Percentiles rank a stretch among this genome's conserved stretches.
phyloP scores from a whole-genome alignment of 2,797 vertebrate genomes.

The Perodicticus potto region DNA sequence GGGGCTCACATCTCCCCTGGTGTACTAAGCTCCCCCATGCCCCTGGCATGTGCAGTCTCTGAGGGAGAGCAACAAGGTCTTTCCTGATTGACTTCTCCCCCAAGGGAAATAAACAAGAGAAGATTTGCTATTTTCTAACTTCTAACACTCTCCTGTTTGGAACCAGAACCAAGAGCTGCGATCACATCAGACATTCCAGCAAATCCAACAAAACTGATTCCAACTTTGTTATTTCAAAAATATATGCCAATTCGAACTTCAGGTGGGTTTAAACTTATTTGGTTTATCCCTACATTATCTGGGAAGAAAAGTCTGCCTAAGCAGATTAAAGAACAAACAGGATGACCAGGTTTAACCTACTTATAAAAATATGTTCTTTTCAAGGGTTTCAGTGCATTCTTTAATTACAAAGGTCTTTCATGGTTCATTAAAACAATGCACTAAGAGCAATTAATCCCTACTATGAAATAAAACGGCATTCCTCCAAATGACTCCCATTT shows the following conservation, averaged over 20 bases:
- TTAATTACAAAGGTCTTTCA: conserved; percentile 71
- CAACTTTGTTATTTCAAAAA: background rate
- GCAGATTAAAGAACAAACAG: conserved; percentile 33
- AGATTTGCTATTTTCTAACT: background rate
- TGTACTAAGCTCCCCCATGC: background rate
- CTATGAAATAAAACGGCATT: conserved; percentile 70
- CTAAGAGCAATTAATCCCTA: conserved; percentile 67
- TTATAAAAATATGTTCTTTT: conserved; percentile 61
- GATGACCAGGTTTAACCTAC: conserved; percentile 52
- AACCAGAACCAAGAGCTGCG: background rate
- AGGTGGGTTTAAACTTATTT: conserved; percentile 10
- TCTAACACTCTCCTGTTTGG: background rate
- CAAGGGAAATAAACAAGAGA: background rate
- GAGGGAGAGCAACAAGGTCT: background rate
- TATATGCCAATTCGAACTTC: background rate
- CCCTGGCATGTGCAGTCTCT: background rate
- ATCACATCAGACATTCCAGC: conserved; percentile 7
- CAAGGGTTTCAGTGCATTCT: conserved; percentile 58
- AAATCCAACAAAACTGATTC: conserved; percentile 41
- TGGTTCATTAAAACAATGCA: conserved; percentile 67
- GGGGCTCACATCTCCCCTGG: accelerated
- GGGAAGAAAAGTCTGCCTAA: conserved; percentile 24
- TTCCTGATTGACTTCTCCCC: background rate
- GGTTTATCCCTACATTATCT: conserved; percentile 31
- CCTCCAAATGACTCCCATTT: conserved; percentile 62